Evolutionary conservation across 2,888 invertebrate genomes (phyloP).

Genomic region (Eulithis prunata): DNA sequence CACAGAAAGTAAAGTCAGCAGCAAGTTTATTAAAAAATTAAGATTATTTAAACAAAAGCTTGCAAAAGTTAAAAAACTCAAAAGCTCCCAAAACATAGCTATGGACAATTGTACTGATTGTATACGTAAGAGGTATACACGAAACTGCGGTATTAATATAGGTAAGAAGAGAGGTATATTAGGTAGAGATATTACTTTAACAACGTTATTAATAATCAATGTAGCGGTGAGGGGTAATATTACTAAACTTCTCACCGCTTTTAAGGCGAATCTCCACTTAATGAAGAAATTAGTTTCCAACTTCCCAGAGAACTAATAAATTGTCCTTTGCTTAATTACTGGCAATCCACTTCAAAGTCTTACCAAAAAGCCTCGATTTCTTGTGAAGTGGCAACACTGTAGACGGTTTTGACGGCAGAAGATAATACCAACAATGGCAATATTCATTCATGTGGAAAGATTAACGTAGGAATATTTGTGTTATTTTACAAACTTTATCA

Average conservation of each 20-base stretch:
- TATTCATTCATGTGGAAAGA: neutral
- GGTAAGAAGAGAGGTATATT: too few species aligned
- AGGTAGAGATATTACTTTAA: neutral
- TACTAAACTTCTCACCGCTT: constrained; percentile 57
- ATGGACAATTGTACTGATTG: too few species aligned
- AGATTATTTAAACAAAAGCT: too few species aligned
- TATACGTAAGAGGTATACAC: too few species aligned
- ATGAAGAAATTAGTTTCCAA: constrained; percentile 68
- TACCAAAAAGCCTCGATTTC: constrained; percentile 10
- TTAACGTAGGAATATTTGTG: too few species aligned
- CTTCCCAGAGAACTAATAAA: constrained; percentile 64
- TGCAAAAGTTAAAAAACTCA: too few species aligned
- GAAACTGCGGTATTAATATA: too few species aligned
- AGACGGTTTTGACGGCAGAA: neutral
- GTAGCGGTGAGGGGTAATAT: constrained; percentile 1
- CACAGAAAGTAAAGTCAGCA: too few species aligned
- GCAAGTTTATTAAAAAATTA: too few species aligned
- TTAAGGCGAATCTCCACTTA: constrained; percentile 66
- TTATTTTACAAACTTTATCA: constrained; percentile 1
- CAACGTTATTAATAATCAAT: constrained; percentile 12
- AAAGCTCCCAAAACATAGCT: too few species aligned
- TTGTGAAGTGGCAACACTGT: neutral
- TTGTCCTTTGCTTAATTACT: constrained; percentile 43
- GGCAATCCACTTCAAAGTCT: constrained; percentile 27
- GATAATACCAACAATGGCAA: neutral